Conservation (phyloP, 1,140 invertebrate species). For the Hermatobates lingyangjiaoensis region DNA sequence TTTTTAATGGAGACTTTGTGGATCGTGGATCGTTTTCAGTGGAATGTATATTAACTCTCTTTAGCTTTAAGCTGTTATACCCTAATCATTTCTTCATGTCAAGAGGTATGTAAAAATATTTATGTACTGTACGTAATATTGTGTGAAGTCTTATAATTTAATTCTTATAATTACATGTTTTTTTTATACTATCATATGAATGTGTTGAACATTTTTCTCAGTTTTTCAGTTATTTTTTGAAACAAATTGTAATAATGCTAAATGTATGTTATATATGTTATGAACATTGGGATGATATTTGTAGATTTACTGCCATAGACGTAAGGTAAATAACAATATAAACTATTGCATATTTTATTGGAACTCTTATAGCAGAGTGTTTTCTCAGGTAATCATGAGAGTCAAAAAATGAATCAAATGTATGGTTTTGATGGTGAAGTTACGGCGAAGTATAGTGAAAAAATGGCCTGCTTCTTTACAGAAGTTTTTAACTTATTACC, state of each 20-base stretch:
- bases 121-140: too few relatives aligned
- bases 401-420: slow-evolving; percentile 97
- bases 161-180: too few relatives aligned
- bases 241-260: neutral
- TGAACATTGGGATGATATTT: too few relatives aligned
- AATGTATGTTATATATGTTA: too few relatives aligned
- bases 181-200: too few relatives aligned
- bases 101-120: slow-evolving; percentile 63
- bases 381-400: slow-evolving; percentile 86
- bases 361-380: too few relatives aligned
- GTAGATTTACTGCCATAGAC: too few relatives aligned
- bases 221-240: too few relatives aligned
- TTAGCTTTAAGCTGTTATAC: slow-evolving; percentile 92
- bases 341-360: too few relatives aligned
- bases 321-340: too few relatives aligned
- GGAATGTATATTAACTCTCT: slow-evolving; percentile 94
- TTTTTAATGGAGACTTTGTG: slow-evolving; percentile 98
- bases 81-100: slow-evolving; percentile 97
- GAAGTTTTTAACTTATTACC: slow-evolving; percentile 98
- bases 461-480: slow-evolving; percentile 94
- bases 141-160: too few relatives aligned
- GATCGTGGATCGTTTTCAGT: slow-evolving; percentile 98
- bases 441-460: slow-evolving; percentile 76
- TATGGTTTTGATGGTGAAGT: slow-evolving; percentile 98
- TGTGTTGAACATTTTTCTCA: too few relatives aligned